Conservation (phyloP, 2,797 vertebrate genomes). For the Takifugu ocellatus region DNA sequence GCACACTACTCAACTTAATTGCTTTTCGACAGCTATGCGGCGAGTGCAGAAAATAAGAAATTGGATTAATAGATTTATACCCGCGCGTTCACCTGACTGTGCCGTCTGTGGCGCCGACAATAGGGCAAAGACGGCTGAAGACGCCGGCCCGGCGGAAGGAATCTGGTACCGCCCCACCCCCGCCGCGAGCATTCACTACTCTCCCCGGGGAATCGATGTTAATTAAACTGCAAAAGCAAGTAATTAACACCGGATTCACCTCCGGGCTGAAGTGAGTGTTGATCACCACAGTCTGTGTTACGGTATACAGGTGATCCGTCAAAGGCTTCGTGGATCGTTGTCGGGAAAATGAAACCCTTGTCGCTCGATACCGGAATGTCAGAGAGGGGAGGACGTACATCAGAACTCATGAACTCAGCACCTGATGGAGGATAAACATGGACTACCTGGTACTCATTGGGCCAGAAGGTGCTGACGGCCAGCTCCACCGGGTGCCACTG, state of each 20-base stretch:
- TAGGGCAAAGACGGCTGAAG: constrained; percentile 18
- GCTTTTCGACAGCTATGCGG: constrained; percentile 77
- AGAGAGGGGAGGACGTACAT: background rate
- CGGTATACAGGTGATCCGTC: constrained; percentile 20
- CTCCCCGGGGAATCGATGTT: constrained; percentile 59
- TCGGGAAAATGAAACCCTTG: constrained; percentile 2
- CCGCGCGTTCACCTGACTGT: constrained; percentile 35
- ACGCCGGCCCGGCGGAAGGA: constrained; percentile 16
- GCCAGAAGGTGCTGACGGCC: constrained; percentile 96
- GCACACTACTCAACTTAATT: constrained; percentile 76
- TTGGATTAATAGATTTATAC: constrained; percentile 70
- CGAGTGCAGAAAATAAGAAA: constrained; percentile 64
- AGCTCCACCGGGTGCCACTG: constrained; percentile 96
- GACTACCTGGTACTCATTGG: constrained; percentile 96
- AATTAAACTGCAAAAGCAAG: constrained; percentile 71
- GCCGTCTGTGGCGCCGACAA: constrained; percentile 12
- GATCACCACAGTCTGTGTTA: constrained; percentile 34
- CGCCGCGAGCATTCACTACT: constrained; percentile 35
- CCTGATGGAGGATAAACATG: background rate
- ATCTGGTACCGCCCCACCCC: constrained; percentile 15
- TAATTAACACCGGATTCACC: constrained; percentile 70
- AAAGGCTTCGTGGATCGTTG: constrained; percentile 12
- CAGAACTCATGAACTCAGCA: background rate
- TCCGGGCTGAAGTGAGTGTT: constrained; percentile 43
- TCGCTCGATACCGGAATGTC: background rate